phyloP scores from a whole-genome alignment of 2,797 vertebrate species.

The Macropodus opercularis region DNA sequence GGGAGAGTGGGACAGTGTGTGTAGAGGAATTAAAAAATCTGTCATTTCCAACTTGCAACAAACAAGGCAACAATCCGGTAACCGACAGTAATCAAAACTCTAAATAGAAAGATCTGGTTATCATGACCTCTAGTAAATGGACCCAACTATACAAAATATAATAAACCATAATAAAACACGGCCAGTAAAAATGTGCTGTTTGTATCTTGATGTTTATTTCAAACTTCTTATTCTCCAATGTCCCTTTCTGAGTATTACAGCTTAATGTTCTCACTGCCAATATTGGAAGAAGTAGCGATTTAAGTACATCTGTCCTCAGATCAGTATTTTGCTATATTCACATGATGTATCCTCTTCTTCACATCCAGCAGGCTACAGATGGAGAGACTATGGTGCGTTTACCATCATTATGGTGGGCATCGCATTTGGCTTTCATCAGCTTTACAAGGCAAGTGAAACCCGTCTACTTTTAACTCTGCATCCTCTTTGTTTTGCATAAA shows the following conservation, averaged over 20 bases:
- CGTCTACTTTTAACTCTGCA: not conserved
- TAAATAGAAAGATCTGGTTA: too few relatives aligned
- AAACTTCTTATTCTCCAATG: not conserved
- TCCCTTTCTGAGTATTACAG: not conserved
- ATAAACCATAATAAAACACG: too few relatives aligned
- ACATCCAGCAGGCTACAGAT: slow-evolving; percentile 89
- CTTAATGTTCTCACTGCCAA: not conserved
- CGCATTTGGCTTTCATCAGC: slow-evolving; percentile 94
- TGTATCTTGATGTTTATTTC: not conserved
- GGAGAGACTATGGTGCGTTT: slow-evolving; percentile 94
- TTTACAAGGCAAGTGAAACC: slow-evolving; percentile 88
- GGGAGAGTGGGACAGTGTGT: too few relatives aligned
- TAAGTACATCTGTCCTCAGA: not conserved
- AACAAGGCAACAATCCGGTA: too few relatives aligned
- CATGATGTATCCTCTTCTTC: slow-evolving; percentile 15
- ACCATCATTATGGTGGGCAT: slow-evolving; percentile 94
- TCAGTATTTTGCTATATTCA: not conserved
- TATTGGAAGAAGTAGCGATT: not conserved
- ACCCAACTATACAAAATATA: too few relatives aligned
- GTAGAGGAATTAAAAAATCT: too few relatives aligned
- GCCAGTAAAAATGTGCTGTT: not conserved
- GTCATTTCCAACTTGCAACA: too few relatives aligned
- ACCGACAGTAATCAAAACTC: too few relatives aligned
- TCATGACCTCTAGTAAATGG: too few relatives aligned
- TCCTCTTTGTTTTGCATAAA: slow-evolving; percentile 39